These are phyloP conservation scores for Agonopterix alstromeriana DNA, from an alignment of 2,888 invertebrate species.

Conservation along the genomic window DNA sequence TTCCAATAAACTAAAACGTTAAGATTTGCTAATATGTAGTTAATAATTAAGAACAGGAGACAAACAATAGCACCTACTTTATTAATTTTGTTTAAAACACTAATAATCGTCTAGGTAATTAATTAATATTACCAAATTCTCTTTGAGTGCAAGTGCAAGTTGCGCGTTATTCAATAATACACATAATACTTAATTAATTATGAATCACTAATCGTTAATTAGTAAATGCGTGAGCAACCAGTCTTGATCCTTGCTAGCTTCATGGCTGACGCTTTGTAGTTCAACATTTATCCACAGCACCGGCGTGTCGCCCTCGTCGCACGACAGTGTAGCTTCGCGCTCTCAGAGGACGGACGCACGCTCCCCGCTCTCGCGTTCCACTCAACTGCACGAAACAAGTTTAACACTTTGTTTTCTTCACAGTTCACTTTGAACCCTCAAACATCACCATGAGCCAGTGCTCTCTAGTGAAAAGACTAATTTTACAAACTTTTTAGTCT, in stretches of 20 bases:
- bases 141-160: no score
- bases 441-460: slow-evolving; percentile 50
- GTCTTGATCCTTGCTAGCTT: slow-evolving; percentile 40
- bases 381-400: slow-evolving; percentile 61
- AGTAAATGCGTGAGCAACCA: slow-evolving; percentile 21
- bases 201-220: no score
- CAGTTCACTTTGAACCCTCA: slow-evolving; percentile 19
- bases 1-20: no score
- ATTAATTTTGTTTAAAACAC: no score
- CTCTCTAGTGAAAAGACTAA: slow-evolving; percentile 30
- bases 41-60: no score
- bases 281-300: slow-evolving; percentile 34
- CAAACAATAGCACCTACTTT: no score
- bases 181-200: no score
- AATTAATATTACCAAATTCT: no score
- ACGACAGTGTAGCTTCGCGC: slow-evolving; percentile 50
- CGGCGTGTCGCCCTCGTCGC: slow-evolving; percentile 39
- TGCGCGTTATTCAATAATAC: no score
- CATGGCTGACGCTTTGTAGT: slow-evolving; percentile 41
- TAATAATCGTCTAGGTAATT: no score
- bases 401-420: slow-evolving; percentile 31
- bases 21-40: no score
- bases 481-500: slow-evolving; percentile 32
- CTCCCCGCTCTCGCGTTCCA: slow-evolving; percentile 21
- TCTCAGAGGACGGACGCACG: slow-evolving; percentile 51